Evolutionary conservation across 2,888 invertebrate genomes (phyloP).

Genomic region (Horisme vitalbata): DNA sequence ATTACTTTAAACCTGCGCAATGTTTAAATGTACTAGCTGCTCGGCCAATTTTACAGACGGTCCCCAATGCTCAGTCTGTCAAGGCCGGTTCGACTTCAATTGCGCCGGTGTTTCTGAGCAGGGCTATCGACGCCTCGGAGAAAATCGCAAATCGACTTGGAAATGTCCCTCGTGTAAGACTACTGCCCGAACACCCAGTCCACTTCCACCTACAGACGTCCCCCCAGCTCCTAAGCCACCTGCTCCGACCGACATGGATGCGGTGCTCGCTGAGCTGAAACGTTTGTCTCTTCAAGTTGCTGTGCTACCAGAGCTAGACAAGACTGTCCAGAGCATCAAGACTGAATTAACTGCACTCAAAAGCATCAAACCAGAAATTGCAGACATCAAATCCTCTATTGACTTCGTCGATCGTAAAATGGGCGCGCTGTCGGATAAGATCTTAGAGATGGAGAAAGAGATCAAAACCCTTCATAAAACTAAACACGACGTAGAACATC

Average conservation of each 20-base stretch:
- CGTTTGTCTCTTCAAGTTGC: background rate
- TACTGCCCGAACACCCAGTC: background rate
- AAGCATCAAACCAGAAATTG: background rate
- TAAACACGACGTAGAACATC: background rate
- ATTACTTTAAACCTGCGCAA: background rate
- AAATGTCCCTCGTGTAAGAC: slow-evolving; percentile 1
- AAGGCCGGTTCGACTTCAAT: too few relatives aligned
- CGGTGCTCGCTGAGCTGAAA: slow-evolving; percentile 1
- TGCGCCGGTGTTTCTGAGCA: too few relatives aligned
- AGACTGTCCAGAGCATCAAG: background rate
- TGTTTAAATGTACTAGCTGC: slow-evolving; percentile 1
- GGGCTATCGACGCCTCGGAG: slow-evolving; percentile 1
- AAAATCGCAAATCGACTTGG: slow-evolving; percentile 1
- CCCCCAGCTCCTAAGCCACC: background rate
- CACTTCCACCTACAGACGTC: background rate
- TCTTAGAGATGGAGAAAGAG: too few relatives aligned
- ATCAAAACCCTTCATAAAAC: background rate
- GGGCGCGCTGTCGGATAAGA: background rate
- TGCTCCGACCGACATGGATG: slow-evolving; percentile 1
- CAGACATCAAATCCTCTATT: background rate
- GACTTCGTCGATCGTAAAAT: slow-evolving; percentile 1
- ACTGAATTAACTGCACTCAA: too few relatives aligned
- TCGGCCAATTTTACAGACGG: too few relatives aligned
- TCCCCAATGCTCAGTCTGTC: too few relatives aligned
- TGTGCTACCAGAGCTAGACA: background rate